Base-by-base conservation (phyloP, 2,113 vertebrate species). In the Megaleporinus macrocephalus region DNA sequence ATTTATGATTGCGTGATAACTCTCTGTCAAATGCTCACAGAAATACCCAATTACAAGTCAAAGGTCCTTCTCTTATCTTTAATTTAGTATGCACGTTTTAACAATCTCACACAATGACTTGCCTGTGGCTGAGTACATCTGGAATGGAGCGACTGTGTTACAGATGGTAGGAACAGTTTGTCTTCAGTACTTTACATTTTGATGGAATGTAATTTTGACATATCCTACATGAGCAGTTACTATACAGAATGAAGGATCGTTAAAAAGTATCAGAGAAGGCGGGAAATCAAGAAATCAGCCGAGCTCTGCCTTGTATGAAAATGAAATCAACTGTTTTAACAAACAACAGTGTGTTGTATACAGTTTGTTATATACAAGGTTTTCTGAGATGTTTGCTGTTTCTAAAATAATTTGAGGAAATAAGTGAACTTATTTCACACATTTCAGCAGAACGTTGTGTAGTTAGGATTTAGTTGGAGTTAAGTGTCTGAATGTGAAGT, bases 41-140 rank as follows among this genome's bases (percentile, higher is more conserved):
- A 76, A 76, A 49, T 73, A 79, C 55, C 63, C n/a, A 36, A 74
- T 78, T 41, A 82, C 71, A 26, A 81, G 65, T 16, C 77, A 87
- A 88, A 90, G 89, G 89, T 89, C 87, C 74, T 84, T 82, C 18
- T 80, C 68, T 73, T 87, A 81, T 82, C 62, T 84, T 62, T 13
- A 22, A 59, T 72, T 65, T 61, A 79, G 65, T 53, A 79, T 79
- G 63, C n/a, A n/a, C n/a, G n/a, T n/a, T n/a, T 65, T 70, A 69
- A 73, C 57, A 14, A 0, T 62, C 15, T 14, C 18, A 49, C n/a
- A 66, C 75, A 14, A 13, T 66, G 49, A 70, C 68, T 33, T 76
- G 61, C 27, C 80, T 11, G 55, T 82, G 16, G 79, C 73, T 55
- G 63, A 13, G 14, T 47, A 62, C 44, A 22, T 72, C 71, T 71